Evolutionary conservation across 23 tunicate species (phyloP).

Genomic region (Diplosoma virens): DNA sequence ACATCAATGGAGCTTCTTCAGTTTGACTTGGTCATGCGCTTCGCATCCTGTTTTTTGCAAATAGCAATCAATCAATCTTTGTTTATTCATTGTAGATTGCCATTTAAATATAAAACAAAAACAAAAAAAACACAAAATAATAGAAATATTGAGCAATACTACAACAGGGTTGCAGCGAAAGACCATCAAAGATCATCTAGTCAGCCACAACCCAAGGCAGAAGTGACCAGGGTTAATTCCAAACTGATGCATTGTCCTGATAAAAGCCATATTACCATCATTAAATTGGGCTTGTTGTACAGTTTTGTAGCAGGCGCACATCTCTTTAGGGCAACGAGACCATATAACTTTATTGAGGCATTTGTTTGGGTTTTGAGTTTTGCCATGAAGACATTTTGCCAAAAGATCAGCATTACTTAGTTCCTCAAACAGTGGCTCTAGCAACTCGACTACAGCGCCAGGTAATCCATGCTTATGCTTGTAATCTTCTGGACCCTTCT

Average conservation of each 20-base stretch:
- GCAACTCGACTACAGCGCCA: background rate
- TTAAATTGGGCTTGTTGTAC: slow-evolving; percentile 14
- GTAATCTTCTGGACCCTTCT: slow-evolving; percentile 5
- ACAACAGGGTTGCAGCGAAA: no score
- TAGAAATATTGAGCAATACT: no score
- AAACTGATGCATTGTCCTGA: background rate
- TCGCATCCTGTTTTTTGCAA: no score
- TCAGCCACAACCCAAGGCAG: no score
- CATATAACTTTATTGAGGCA: slow-evolving; percentile 4
- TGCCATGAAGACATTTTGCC: slow-evolving; percentile 17
- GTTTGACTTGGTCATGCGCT: no score
- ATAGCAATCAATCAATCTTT: no score
- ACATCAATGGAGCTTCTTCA: no score
- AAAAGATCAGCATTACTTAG: slow-evolving; percentile 1
- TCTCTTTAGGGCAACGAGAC: slow-evolving; percentile 16
- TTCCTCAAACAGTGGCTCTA: slow-evolving; percentile 10
- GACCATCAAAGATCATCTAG: no score
- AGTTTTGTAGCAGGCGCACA: slow-evolving; percentile 3
- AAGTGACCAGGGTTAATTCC: slow-evolving; percentile 9
- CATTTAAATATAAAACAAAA: no score
- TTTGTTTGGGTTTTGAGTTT: slow-evolving; percentile 17
- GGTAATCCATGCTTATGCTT: slow-evolving; percentile 7
- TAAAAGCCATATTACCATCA: slow-evolving; percentile 10
- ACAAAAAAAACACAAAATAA: no score
- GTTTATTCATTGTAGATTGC: no score